Evolutionary conservation across 2,888 invertebrate species (phyloP).

Genomic region (Apamea sordens): DNA sequence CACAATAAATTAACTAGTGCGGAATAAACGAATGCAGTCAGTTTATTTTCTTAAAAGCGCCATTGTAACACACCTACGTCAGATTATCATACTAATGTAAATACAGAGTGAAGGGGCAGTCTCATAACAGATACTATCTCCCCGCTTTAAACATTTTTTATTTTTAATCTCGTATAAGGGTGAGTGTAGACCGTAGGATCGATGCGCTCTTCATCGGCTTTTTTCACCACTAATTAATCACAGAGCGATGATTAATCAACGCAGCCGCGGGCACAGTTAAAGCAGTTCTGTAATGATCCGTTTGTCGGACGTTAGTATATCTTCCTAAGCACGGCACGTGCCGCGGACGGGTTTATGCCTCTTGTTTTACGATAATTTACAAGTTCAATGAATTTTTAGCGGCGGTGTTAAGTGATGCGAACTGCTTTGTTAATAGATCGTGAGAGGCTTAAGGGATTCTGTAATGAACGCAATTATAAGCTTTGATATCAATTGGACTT

Average conservation of each 20-base stretch:
- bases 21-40: slow-evolving; percentile 39
- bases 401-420: slow-evolving; percentile 64
- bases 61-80: slow-evolving; percentile 56
- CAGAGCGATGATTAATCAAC: slow-evolving; percentile 86
- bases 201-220: slow-evolving; percentile 76
- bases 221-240: slow-evolving; percentile 85
- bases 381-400: slow-evolving; percentile 76
- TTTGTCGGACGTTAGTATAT: slow-evolving; percentile 83
- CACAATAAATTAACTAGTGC: slow-evolving; percentile 48
- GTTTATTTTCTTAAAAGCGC: slow-evolving; percentile 53
- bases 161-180: slow-evolving; percentile 74
- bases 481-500: slow-evolving; percentile 40
- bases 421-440: slow-evolving; percentile 63
- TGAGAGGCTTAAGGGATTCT: slow-evolving; percentile 51
- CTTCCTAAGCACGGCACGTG: slow-evolving; percentile 76
- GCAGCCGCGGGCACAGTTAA: slow-evolving; percentile 82
- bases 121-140: slow-evolving; percentile 70
- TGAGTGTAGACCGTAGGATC: slow-evolving; percentile 72
- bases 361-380: slow-evolving; percentile 76
- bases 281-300: slow-evolving; percentile 85
- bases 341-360: slow-evolving; percentile 79
- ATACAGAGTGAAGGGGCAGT: slow-evolving; percentile 71
- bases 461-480: slow-evolving; percentile 52
- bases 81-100: slow-evolving; percentile 64
- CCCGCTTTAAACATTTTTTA: slow-evolving; percentile 64